phyloP scores from a whole-genome alignment of 2,888 invertebrate species.

The Heliconius ethilla region DNA sequence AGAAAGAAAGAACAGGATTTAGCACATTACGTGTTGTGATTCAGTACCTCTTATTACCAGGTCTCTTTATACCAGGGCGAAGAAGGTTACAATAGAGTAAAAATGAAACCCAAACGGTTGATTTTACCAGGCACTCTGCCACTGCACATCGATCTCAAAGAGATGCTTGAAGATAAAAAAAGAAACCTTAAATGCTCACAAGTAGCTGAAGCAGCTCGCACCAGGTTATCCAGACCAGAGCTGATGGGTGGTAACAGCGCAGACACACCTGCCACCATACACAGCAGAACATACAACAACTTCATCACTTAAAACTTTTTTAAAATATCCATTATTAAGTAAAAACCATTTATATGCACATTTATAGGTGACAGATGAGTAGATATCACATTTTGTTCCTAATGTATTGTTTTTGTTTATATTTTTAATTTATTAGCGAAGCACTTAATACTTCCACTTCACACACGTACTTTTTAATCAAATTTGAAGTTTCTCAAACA shows the following conservation, averaged over 20 bases:
- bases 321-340: not conserved
- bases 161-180: not conserved
- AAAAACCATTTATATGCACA: not conserved
- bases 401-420: not conserved
- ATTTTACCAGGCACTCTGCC: not conserved
- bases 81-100: not conserved
- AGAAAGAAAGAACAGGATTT: not conserved
- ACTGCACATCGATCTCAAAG: no score
- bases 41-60: not conserved
- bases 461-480: not conserved
- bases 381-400: not conserved
- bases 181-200: constrained; percentile 46
- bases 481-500: not conserved
- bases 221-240: constrained; percentile 47
- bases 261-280: constrained; percentile 21
- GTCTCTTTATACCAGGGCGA: not conserved
- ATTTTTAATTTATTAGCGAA: not conserved
- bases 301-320: constrained; percentile 23
- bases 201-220: constrained; percentile 48
- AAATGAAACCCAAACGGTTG: not conserved
- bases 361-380: not conserved
- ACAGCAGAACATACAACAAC: constrained; percentile 23
- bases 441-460: not conserved
- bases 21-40: not conserved
- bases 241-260: constrained; percentile 46